Evolutionary conservation across 2,113 vertebrate genomes (phyloP), one percentile per base, ranked within the genome.

Genomic region (Agelaius phoeniceus): DNA sequence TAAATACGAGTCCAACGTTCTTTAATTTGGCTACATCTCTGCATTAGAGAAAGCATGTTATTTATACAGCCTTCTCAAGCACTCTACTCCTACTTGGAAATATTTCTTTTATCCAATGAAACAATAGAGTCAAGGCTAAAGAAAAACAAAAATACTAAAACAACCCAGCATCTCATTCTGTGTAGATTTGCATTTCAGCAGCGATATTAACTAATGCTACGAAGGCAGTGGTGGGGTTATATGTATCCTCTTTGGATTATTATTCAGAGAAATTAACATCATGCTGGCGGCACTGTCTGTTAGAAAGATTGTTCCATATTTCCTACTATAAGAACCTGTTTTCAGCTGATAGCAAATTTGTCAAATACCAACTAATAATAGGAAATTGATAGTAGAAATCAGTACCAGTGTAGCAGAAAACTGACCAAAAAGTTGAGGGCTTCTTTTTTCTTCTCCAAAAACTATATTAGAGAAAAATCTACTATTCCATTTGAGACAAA

Each of bases 21-120:
- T 97, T 97, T 95, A 96, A 96, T 95, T 97, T 96, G 94, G 89
- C 89, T 92, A 74, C 41, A 94, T 93, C 51, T 92, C 88, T 87
- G 52, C 82, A 94, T 94, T 73, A 93, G 58, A 77, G 77, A 96
- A 94, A 86, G 69, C 73, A 68, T 43, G 71, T 78, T 91, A 94
- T 96, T 96, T 94, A 95, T 75, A 78, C 68, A 95, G 91, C 27
- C 71, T 87, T 96, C 81, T 84, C 73, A 92, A 68, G 63, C 76
- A 89, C 69, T 83, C 66, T 87, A 51, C 84, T 94, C 89, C 77
- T 92, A 75, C 58, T 77, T 73, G 57, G 61, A 92, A 93, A 73
- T 95, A 89, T 61, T 97, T 91, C 81, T 84, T 96, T 94, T 87
- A 93, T 93, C 80, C 75, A 84, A 20, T 82, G 66, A 95, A 96